Evolutionary conservation across 2,797 vertebrate genomes (phyloP).

Genomic region (Lacerta bilineata): DNA sequence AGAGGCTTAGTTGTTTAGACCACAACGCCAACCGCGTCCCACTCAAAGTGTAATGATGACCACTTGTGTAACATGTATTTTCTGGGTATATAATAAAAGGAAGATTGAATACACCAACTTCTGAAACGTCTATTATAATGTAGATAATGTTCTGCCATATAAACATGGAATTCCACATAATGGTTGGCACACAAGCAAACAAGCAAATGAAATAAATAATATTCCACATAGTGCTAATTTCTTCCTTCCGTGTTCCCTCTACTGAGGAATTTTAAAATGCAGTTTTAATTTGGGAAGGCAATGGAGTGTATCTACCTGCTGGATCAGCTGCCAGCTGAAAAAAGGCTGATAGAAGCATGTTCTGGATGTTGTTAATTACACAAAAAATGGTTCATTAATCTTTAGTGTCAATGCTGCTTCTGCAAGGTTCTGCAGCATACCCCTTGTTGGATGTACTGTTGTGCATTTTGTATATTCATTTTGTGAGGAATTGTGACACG

Average conservation of each 20-base stretch:
- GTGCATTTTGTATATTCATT: not conserved
- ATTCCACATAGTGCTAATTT: conserved; percentile 47
- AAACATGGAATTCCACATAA: conserved; percentile 56
- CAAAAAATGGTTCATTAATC: conserved; percentile 68
- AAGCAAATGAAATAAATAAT: not conserved
- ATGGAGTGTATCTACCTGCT: conserved; percentile 62
- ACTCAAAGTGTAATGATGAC: too few relatives aligned
- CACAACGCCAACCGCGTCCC: too few relatives aligned
- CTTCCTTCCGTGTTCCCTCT: conserved; percentile 43
- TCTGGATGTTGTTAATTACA: conserved; percentile 65
- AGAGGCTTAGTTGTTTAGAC: too few relatives aligned
- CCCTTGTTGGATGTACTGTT: conserved; percentile 48
- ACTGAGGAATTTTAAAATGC: conserved; percentile 30
- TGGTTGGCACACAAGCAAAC: not conserved
- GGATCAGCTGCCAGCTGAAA: conserved; percentile 62
- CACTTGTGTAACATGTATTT: conserved; percentile 37
- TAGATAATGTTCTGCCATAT: conserved; percentile 57
- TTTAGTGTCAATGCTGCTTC: conserved; percentile 64
- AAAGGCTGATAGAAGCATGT: conserved; percentile 56
- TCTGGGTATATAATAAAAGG: conserved; percentile 69
- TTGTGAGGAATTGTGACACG: not conserved
- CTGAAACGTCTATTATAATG: conserved; percentile 67
- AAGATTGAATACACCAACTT: conserved; percentile 62
- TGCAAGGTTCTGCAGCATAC: conserved; percentile 28
- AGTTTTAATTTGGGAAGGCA: conserved; percentile 69